Percentiles rank a stretch among this genome's conserved stretches.
These are phyloP conservation scores for Parus major DNA, from an alignment of 2,113 vertebrate species.

Conservation along the genomic window DNA sequence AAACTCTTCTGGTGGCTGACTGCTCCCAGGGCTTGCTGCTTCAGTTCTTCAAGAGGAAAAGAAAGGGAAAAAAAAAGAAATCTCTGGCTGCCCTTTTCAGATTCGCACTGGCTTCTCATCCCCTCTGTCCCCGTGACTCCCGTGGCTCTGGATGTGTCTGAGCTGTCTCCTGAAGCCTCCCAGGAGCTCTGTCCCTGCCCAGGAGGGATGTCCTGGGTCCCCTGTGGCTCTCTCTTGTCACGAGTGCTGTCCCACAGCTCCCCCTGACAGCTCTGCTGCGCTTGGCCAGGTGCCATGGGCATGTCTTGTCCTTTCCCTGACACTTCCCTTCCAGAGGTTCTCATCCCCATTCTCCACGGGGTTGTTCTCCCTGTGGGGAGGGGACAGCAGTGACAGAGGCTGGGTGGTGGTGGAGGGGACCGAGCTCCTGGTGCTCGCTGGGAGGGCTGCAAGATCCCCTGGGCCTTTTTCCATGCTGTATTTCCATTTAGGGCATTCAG, in stretches of 20 bases:
- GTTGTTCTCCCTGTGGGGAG: background rate
- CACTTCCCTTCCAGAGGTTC: background rate
- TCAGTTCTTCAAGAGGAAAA: background rate
- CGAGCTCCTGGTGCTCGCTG: fast-evolving
- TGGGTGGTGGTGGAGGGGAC: background rate
- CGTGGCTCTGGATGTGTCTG: background rate
- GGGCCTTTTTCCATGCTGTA: background rate
- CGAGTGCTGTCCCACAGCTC: background rate
- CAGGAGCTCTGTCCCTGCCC: background rate
- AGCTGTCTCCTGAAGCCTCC: background rate
- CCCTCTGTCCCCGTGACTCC: background rate
- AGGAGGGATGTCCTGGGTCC: background rate
- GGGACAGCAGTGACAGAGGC: background rate
- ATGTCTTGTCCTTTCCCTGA: background rate
- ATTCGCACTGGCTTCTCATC: background rate
- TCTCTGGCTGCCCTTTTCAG: slow-evolving; percentile 13
- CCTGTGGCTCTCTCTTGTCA: background rate
- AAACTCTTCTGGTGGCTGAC: background rate
- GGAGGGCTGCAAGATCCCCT: background rate
- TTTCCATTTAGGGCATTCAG: background rate
- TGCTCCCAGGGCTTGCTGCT: background rate
- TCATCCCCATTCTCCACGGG: background rate
- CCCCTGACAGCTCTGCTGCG: background rate
- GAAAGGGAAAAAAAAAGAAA: background rate
- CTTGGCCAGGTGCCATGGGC: slow-evolving; percentile 23